Evolutionary conservation across 2,113 vertebrate species (phyloP), one percentile per base, ranked within the genome.

Genomic region (Setophaga petechia): DNA sequence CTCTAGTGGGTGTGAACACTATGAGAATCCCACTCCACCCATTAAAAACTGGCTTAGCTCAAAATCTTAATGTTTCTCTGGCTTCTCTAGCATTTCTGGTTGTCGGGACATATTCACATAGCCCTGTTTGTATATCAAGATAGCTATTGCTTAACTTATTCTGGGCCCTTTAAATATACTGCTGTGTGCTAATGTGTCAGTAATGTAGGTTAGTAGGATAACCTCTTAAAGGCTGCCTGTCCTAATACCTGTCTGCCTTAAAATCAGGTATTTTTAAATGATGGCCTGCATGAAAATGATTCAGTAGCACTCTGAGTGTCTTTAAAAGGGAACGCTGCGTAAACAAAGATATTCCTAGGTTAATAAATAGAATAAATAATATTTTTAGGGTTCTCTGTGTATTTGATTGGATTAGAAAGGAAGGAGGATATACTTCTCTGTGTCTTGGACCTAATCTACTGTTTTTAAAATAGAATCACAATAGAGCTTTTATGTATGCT

Each of bases 131-230:
- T 93, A 47, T 90, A 94, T 95, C 81, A 93, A 54, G 87, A 89
- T 93, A 68, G 69, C 31, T 83, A 1, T 71, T 89, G 78, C 55
- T 94, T 89, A 86, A 79, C 65, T 84, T 91, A 77, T 33, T 65
- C 62, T 10, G 15, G 33, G 65, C 33, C 31, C 59, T 96, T 94
- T 62, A 91, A 83, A 88, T 66, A 23, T 23, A 44, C 69, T 79
- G 61, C 46, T 62, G 0, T 11, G 28, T 66, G 24, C 58, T 89
- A 57, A 85, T 31, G 35, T 65, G 89, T 78, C 78, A 77, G 87
- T 91, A 94, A 95, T 91, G 95, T 91, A 95, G 94, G 94, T 95
- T 93, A 96, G 93, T 92, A 89, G 93, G 93, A 84, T 96, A 91
- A 83, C 65, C 39, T 88, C 81, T 61, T 84, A 78, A 80, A 57